These are phyloP conservation scores for Leptobrachium leishanense DNA, from an alignment of 2,113 vertebrate genomes.

Conservation along the genomic window DNA sequence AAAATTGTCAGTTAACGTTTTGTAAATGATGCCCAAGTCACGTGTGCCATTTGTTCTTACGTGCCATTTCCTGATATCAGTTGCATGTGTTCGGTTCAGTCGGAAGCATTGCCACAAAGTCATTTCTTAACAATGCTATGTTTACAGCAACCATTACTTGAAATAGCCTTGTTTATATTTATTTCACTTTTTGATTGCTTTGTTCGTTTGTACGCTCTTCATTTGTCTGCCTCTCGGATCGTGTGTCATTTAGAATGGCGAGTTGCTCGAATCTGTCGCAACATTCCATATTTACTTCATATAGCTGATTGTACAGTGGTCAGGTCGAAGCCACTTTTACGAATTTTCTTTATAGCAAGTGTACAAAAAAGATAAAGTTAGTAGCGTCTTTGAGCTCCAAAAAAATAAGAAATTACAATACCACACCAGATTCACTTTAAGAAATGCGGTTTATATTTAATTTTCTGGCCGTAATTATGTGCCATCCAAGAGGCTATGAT, in stretches of 20 bases:
- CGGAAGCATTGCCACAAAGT: conserved; percentile 26
- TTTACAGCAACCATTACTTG: conserved; percentile 48
- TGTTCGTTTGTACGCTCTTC: conserved; percentile 24
- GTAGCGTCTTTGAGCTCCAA: not conserved
- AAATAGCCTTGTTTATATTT: conserved; percentile 41
- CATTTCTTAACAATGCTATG: conserved; percentile 37
- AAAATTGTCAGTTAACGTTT: not conserved
- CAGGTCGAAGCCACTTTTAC: conserved; percentile 4
- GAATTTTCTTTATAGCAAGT: conserved; percentile 3
- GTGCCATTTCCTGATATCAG: not conserved
- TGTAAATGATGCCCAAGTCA: not conserved
- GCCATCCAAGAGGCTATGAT: conserved; percentile 15
- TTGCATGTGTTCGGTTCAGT: conserved; percentile 8
- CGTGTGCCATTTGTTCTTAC: not conserved
- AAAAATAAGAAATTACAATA: not conserved
- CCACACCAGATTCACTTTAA: not conserved
- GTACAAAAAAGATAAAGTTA: not conserved
- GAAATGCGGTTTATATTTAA: not conserved
- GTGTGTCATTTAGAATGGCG: conserved; percentile 27
- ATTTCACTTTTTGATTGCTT: conserved; percentile 38
- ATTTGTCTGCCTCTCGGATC: conserved; percentile 13
- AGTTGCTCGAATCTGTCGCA: conserved; percentile 20
- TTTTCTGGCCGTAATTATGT: conserved; percentile 9
- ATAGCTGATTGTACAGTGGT: conserved; percentile 22
- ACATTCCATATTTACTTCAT: conserved; percentile 25